Evolutionary conservation across 2,113 vertebrate genomes (phyloP).

Genomic region (Acanthochromis polyacanthus): DNA sequence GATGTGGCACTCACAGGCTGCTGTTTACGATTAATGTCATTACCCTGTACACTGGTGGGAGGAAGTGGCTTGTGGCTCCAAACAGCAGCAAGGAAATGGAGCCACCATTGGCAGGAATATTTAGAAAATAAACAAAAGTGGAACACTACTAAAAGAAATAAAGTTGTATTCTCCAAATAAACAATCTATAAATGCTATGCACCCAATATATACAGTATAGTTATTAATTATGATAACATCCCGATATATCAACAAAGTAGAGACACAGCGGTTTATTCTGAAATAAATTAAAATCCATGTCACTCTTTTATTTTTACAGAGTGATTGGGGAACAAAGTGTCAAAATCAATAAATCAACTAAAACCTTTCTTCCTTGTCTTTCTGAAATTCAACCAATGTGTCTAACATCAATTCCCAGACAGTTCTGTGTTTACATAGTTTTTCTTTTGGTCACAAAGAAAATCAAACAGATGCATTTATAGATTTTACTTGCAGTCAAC

Average conservation of each 20-base stretch:
- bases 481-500: slow-evolving; percentile 9
- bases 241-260: too few species aligned
- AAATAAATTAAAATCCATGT: neutral
- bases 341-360: neutral
- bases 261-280: too few species aligned
- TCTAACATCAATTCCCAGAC: neutral
- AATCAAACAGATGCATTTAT: neutral
- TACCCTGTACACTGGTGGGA: slow-evolving; percentile 16
- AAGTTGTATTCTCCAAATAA: too few species aligned
- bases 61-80: neutral
- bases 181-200: too few species aligned
- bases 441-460: neutral
- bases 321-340: neutral
- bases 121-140: slow-evolving; percentile 10
- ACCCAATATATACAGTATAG: too few species aligned
- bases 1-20: slow-evolving; percentile 19
- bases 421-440: neutral
- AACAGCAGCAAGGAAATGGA: neutral
- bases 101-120: slow-evolving; percentile 16
- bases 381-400: neutral
- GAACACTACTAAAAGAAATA: neutral
- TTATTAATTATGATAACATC: too few species aligned
- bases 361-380: neutral
- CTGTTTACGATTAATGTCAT: slow-evolving; percentile 71
- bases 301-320: neutral